Base-by-base conservation (phyloP, 2,113 vertebrate genomes). In the Xiphophorus hellerii region DNA sequence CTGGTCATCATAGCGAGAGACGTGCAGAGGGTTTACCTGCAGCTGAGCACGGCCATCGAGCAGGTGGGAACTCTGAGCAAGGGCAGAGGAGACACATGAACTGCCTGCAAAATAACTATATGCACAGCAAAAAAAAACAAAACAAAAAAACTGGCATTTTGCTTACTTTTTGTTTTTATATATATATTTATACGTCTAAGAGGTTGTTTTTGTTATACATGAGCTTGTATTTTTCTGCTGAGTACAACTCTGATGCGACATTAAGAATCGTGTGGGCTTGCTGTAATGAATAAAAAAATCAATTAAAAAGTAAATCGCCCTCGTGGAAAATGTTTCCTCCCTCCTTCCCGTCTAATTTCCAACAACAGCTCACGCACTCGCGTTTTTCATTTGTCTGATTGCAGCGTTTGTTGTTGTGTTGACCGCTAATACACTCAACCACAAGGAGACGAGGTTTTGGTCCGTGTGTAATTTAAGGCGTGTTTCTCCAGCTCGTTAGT, bases 1-100 rank as follows among this genome's bases (percentile, higher is more conserved):
- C 73, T 94, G 51, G 82, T 90, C 85, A 33, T 88, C 61, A 86
- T 93, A 64, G 86, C 85, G 51, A 86, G 83, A 35, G 89, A 93
- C 66, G 87, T 93, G 20, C 90, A 88, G 83, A 80, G 25, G 60
- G 77, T 93, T 70, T 86, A 91, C 66, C 69, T 80, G 71, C 92
- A 93, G 85, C 77, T 93, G 73, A 82, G 44, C 75, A 64, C 63
- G 68, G 70, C 89, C 31, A 88, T 83, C 2, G 83, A 92, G 69
- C 67, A 82, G 37, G 65, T 73, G 20, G 85, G 69, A 48, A 63
- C 1, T 17, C 1, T 62, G 35, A 81, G 51, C 71, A 82, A 86
- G 29, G 70, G 64, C 68, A 85, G 75, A 63, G 87, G 88, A 73
- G 86, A 90, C 74, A 71, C 81, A 67, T 91, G 67, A 90, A 30